These are phyloP conservation scores for Ladona fulva DNA, from an alignment of 1,140 invertebrate species.

Conservation along the genomic window DNA sequence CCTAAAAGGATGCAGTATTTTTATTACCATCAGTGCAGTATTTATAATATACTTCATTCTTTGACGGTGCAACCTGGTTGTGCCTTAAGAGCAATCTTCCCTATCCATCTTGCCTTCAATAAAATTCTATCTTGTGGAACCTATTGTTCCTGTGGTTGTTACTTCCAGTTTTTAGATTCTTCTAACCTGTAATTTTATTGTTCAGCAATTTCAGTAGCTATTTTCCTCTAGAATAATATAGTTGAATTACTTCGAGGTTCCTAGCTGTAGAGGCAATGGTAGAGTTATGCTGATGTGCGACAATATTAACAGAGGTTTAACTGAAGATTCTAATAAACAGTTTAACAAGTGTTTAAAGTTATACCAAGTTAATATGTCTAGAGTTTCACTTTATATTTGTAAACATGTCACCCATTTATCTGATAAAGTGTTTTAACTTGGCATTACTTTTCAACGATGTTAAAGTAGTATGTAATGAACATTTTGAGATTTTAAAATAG, in stretches of 20 bases:
- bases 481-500: background rate
- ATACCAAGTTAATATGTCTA: background rate
- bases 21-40: background rate
- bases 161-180: constrained; percentile 2
- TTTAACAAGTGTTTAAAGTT: background rate
- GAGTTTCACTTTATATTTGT: background rate
- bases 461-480: background rate
- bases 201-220: background rate
- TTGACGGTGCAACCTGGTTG: constrained; percentile 7
- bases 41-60: constrained; percentile 4
- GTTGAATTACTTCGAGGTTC: background rate
- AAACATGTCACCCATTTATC: background rate
- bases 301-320: constrained; percentile 7
- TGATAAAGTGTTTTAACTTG: background rate
- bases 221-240: background rate
- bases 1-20: constrained; percentile 6
- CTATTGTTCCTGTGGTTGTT: background rate
- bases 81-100: background rate
- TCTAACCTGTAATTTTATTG: background rate
- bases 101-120: background rate
- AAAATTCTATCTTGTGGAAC: background rate
- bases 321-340: background rate
- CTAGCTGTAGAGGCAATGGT: background rate
- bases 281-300: background rate
- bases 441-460: background rate